Percentiles rank a stretch among this genome's conserved stretches.
Conservation (phyloP, 37 sponge, comb jelly and placozoan species). For the Ephydatia muelleri region DNA sequence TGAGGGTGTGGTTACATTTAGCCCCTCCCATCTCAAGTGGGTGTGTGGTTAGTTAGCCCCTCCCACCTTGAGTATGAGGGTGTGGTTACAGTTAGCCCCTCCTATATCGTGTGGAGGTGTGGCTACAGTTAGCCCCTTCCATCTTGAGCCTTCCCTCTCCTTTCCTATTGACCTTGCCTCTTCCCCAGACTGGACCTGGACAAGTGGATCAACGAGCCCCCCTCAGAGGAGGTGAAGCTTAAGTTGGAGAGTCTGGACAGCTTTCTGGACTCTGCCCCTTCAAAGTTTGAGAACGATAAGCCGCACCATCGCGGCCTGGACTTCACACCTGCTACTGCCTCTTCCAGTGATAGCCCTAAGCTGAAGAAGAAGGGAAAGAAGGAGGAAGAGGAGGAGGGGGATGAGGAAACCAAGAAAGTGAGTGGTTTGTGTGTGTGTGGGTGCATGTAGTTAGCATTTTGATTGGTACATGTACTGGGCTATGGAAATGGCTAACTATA, state of each 20-base stretch:
- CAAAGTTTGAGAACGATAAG: conserved; percentile 3
- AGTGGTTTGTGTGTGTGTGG: conserved; percentile 10
- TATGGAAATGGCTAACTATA: not conserved
- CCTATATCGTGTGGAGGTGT: too few species aligned
- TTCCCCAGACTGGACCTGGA: conserved; percentile 84
- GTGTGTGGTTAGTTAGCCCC: too few species aligned
- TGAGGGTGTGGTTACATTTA: too few species aligned
- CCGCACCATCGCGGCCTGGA: not conserved
- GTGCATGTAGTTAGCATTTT: not conserved
- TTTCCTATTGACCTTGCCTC: too few species aligned
- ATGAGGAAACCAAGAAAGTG: conserved; percentile 71
- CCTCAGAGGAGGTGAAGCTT: conserved; percentile 52
- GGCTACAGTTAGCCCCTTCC: too few species aligned
- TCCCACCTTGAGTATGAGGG: too few species aligned
- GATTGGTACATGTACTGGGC: not conserved
- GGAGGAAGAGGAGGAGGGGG: conserved; percentile 43
- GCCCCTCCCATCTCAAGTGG: not conserved
- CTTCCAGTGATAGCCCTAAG: conserved; percentile 7
- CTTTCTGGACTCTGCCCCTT: conserved; percentile 37
- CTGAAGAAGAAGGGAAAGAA: conserved; percentile 43
- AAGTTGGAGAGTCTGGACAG: conserved; percentile 7
- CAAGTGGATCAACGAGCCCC: conserved; percentile 95
- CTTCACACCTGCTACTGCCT: not conserved
- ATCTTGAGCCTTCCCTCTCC: too few species aligned
- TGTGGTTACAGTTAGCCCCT: too few species aligned